phyloP scores from a whole-genome alignment of 2,797 vertebrate genomes.

The Myotis planiceps region DNA sequence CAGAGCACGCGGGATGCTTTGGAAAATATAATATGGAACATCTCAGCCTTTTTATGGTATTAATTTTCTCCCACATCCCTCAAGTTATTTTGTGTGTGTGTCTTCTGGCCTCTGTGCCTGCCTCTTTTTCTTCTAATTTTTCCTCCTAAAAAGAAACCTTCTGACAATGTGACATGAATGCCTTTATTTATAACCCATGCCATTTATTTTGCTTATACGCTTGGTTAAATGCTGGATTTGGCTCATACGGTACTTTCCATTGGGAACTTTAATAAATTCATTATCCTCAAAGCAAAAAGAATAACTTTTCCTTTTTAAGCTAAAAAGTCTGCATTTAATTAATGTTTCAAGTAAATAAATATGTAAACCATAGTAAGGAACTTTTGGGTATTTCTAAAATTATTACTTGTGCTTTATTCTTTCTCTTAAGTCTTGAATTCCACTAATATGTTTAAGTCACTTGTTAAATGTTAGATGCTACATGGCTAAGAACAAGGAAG shows the following conservation, averaged over 20 bases:
- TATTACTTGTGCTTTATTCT: neutral
- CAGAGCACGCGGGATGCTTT: neutral
- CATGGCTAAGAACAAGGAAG: neutral
- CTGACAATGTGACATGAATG: conserved; percentile 31
- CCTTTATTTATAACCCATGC: conserved; percentile 52
- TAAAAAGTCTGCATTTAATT: conserved; percentile 56
- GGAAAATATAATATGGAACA: conserved; percentile 48
- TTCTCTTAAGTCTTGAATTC: conserved; percentile 18
- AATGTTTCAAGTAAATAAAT: conserved; percentile 61
- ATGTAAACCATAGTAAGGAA: neutral
- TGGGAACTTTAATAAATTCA: conserved; percentile 65
- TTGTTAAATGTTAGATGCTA: neutral
- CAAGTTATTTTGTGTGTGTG: neutral
- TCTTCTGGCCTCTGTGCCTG: conserved; percentile 12
- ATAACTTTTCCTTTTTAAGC: conserved; percentile 13
- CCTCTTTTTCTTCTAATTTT: conserved; percentile 47
- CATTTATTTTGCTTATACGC: conserved; percentile 48
- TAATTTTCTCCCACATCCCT: conserved; percentile 59
- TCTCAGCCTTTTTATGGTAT: conserved; percentile 31
- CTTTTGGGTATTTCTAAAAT: neutral
- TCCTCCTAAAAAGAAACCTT: conserved; percentile 34
- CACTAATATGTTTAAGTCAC: neutral
- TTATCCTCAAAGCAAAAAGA: conserved; percentile 43
- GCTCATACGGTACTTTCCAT: conserved; percentile 15
- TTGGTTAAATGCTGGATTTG: conserved; percentile 60